Percentiles rank a stretch among this genome's conserved stretches.
These are phyloP conservation scores for Pecten maximus DNA, from an alignment of 2,888 invertebrate genomes.

Conservation along the genomic window DNA sequence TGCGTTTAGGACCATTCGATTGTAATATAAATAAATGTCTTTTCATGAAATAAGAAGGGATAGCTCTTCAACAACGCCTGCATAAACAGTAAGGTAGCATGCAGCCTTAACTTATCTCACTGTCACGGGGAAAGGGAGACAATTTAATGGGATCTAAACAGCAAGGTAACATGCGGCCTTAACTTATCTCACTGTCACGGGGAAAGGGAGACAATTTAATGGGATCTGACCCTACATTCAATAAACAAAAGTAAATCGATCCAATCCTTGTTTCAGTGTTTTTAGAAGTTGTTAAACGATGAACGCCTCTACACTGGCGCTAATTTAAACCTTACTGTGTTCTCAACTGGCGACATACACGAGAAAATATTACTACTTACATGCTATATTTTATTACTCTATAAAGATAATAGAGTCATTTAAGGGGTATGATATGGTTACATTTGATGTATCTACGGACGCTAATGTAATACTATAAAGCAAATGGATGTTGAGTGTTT, in stretches of 20 bases:
- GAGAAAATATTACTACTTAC: slow-evolving; percentile 5
- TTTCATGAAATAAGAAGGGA: too few species aligned
- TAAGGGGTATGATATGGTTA: neutral
- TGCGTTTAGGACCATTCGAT: too few species aligned
- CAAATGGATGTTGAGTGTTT: slow-evolving; percentile 24
- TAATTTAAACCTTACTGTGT: neutral
- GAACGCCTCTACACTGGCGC: neutral
- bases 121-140: neutral
- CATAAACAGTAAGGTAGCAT: neutral
- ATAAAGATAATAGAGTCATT: slow-evolving; percentile 17
- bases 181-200: neutral
- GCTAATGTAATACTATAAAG: slow-evolving; percentile 20
- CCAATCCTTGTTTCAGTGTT: neutral
- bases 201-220: neutral
- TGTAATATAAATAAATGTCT: too few species aligned
- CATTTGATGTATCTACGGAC: slow-evolving; percentile 25
- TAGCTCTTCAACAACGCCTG: too few species aligned
- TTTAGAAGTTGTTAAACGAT: neutral
- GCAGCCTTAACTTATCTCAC: neutral
- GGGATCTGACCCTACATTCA: neutral
- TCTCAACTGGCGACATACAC: neutral
- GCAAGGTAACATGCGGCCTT: neutral
- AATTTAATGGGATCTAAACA: neutral
- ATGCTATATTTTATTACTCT: slow-evolving; percentile 21
- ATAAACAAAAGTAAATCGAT: neutral